These are phyloP conservation scores for Tenthredo distinguenda DNA, from an alignment of 2,888 invertebrate genomes.

Conservation along the genomic window DNA sequence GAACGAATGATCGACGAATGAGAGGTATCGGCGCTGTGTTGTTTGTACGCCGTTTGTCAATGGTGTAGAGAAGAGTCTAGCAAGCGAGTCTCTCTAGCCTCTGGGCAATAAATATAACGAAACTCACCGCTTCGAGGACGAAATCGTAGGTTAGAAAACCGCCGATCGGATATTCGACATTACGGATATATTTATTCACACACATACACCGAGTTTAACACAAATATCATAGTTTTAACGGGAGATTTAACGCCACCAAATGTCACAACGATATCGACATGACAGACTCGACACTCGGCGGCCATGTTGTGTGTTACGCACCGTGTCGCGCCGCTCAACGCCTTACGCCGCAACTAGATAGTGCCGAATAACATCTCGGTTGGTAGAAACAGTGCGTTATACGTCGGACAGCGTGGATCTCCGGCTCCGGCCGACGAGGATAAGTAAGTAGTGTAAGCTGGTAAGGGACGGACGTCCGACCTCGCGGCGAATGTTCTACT, in stretches of 20 bases:
- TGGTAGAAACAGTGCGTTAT: not conserved
- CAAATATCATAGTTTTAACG: not conserved
- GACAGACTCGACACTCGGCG: conserved; percentile 70
- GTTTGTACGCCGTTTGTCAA: not conserved
- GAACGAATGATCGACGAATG: not conserved
- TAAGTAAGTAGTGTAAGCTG: not conserved
- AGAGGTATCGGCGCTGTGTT: not conserved
- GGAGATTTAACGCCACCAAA: not conserved
- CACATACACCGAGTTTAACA: not conserved
- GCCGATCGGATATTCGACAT: not conserved
- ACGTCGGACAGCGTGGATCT: not conserved
- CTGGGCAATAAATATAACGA: not conserved
- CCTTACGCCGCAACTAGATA: not conserved
- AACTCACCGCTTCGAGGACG: not conserved
- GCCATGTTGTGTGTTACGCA: conserved; percentile 70
- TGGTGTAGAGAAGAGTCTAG: not conserved
- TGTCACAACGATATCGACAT: conserved; percentile 72
- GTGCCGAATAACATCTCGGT: not conserved
- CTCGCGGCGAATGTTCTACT: not conserved
- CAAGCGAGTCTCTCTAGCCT: not conserved
- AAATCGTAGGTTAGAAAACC: not conserved
- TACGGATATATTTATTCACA: not conserved
- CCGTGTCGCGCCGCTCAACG: conserved; percentile 24
- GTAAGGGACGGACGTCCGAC: not conserved
- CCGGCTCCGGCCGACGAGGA: not conserved